Evolutionary conservation across 2,797 vertebrate genomes (phyloP), one percentile per base, ranked within the genome.

Genomic region (Podarcis lilfordi): DNA sequence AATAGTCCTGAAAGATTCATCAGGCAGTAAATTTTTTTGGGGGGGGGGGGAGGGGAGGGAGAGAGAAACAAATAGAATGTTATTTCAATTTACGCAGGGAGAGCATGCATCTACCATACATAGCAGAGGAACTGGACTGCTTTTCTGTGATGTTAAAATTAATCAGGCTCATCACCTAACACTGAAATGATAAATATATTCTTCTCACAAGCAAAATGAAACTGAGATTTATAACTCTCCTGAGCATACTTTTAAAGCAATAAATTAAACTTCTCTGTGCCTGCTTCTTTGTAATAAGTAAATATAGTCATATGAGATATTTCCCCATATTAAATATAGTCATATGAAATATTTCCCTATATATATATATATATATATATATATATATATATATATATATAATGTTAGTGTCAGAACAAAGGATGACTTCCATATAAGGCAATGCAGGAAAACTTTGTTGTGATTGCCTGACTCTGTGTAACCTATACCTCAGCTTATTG

Each of bases 1-100:
- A 95, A 87, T 94, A 94, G 80, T 83, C 69, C 86, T 91, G 50
- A 59, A 90, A 75, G 13, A 79, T 89, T 87, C 89, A 76, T 89
- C 27, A 78, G 27, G 50, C 86, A 87, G 50, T 59, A 89, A 91
- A 11, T 29, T 92, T 50, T 6, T 43, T 1, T 6, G 37, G 68
- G 45, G 8, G 37, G 68, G 45, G 8, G 71, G n/a, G 6, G 11
- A 29, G 32, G 68, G 32, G 23, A 0, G 32, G 84, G 61, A 88
- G 59, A 88, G 59, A 75, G 89, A 92, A 91, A 2, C 82, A 89
- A 35, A 2, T 80, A 69, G 11, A 85, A 50, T 40, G 9, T 55
- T 32, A 11, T 55, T 80, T 86, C 75, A 68, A 75, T 35, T 82
- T 21, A 43, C 27, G 23, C 25, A 88, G 35, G 25, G 35, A 1